Base-by-base conservation (phyloP, 2,888 invertebrate species). In the Glyphotaelius pellucidus region DNA sequence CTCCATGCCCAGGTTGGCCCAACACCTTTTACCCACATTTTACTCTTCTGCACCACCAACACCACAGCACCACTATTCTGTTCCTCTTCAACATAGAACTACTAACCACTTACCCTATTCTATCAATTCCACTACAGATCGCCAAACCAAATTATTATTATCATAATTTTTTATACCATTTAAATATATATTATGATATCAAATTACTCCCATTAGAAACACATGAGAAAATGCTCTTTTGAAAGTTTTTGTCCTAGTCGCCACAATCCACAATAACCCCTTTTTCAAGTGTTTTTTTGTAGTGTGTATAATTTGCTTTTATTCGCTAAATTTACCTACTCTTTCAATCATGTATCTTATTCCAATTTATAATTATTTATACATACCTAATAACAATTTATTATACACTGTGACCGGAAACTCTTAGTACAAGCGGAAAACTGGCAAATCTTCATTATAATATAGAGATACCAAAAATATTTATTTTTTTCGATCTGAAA, bases 1-100 rank as follows among this genome's bases (percentile, higher is more conserved):
- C 95, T 96, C 94, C 95, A 96, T 94, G 95, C 95, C 94, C 96
- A 96, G 96, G 96, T 96, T 96, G 95, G 96, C 94, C 38, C 86
- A 85, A 47, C 47, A 81, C 79, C 85, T n/a, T n/a, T 31, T 91
- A 79, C 90, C 35, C 81, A 83, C 91, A 86, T 52, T 38, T 84
- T 81, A 47, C 67, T 88, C 35, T 80, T 30, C 38, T 3, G 81
- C 90, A 90, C 90, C 15, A 31, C 79, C 25, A 67, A 67, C 67
- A 25, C 14, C 47, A 86, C 47, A 83, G 83, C 83, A 83, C 83
- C 67, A 25, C 25, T 83, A 83, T 15, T 83, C 25, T 83, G 35
- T 35, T 25, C 25, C 12, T 35, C 7, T 83, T 83, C 30, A 83
- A 83, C 31, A 83, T 5, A 15, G 1, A 25, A 67, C 25, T 25